Conservation (phyloP, 2,888 invertebrate genomes). For the Raillietiella orientalis region DNA sequence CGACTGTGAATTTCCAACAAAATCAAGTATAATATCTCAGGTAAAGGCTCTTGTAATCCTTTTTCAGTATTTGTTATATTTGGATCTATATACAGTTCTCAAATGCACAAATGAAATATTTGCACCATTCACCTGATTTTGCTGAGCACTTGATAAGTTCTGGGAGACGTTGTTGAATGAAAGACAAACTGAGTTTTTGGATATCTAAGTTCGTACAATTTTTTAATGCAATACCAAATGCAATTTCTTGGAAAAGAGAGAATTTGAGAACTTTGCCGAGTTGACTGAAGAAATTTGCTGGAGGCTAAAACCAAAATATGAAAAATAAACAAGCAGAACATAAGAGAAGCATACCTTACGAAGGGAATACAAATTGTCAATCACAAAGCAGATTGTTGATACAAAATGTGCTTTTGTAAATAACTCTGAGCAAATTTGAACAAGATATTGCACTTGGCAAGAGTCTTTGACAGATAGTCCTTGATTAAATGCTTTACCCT, state of each 20-base stretch:
- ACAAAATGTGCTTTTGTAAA: slow-evolving; percentile 56
- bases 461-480: slow-evolving; percentile 12
- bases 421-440: slow-evolving; percentile 39
- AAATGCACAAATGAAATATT: too few species aligned
- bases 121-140: slow-evolving; percentile 28
- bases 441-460: slow-evolving; percentile 33
- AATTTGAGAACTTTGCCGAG: slow-evolving; percentile 56
- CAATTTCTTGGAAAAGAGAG: slow-evolving; percentile 62
- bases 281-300: slow-evolving; percentile 43
- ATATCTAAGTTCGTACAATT: too few species aligned
- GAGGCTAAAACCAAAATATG: slow-evolving; percentile 5
- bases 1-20: too few species aligned
- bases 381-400: slow-evolving; percentile 55
- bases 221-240: slow-evolving; percentile 53
- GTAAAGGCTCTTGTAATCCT: too few species aligned
- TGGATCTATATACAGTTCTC: too few species aligned
- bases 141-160: slow-evolving; percentile 55
- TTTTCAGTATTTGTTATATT: too few species aligned
- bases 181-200: too few species aligned
- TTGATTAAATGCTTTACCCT: slow-evolving; percentile 11
- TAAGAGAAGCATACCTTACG: slow-evolving; percentile 21
- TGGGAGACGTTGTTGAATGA: slow-evolving; percentile 35
- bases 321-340: slow-evolving; percentile 3
- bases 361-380: slow-evolving; percentile 37
- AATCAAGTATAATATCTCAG: slow-evolving; percentile 5